These are phyloP conservation scores for Fulmarus glacialis DNA, from an alignment of 2,113 vertebrate genomes.

Conservation along the genomic window DNA sequence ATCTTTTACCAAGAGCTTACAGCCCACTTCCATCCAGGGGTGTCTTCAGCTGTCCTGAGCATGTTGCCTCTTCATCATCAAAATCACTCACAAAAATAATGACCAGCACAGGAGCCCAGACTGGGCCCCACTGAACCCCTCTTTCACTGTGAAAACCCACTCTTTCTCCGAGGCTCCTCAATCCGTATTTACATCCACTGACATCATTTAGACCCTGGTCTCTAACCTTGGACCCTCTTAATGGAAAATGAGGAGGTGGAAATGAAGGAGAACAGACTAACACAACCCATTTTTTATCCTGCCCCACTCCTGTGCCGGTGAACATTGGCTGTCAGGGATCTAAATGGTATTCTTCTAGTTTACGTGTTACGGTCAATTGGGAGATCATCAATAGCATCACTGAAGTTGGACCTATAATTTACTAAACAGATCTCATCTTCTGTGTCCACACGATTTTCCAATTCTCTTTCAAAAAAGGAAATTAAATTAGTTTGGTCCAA, in stretches of 20 bases:
- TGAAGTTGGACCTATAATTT: background rate
- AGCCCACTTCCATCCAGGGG: background rate
- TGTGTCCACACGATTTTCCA: background rate
- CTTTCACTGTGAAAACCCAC: background rate
- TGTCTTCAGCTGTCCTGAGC: background rate
- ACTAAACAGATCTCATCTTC: background rate
- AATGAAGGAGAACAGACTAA: background rate
- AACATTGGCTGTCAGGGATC: background rate
- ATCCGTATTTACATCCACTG: rapidly evolving
- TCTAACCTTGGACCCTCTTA: background rate
- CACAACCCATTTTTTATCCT: background rate
- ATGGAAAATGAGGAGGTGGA: background rate
- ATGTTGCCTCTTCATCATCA: background rate
- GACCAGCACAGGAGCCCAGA: background rate
- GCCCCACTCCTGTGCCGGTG: background rate
- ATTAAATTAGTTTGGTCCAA: background rate
- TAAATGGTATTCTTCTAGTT: background rate
- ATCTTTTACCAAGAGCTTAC: background rate
- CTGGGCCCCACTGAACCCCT: rapidly evolving
- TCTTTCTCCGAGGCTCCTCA: background rate
- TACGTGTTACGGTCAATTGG: rapidly evolving
- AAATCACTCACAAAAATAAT: background rate
- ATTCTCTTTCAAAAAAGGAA: background rate
- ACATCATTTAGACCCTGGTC: rapidly evolving
- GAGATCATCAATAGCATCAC: background rate